A percentile compares a stretch with the other conserved stretches of the same genome.
phyloP scores from a whole-genome alignment of 2,113 vertebrate genomes.

The Ornithorhynchus anatinus region DNA sequence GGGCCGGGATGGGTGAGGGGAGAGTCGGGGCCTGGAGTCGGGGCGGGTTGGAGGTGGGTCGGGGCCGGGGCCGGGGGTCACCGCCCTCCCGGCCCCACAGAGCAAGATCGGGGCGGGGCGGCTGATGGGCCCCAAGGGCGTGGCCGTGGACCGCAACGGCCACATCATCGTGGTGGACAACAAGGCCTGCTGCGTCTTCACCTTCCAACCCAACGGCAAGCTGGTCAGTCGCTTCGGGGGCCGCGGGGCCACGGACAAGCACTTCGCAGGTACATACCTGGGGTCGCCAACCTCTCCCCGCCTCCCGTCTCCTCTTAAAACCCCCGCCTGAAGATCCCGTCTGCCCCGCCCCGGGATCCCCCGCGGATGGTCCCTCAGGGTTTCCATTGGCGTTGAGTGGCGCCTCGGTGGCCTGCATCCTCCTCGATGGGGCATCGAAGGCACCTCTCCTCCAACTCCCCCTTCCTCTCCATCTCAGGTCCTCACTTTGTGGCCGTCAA shows the following conservation, averaged over 20 bases:
- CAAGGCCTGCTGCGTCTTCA: conserved; percentile 97
- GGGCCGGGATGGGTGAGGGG: not conserved
- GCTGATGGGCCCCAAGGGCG: conserved; percentile 95
- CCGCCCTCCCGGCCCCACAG: conserved; percentile 53
- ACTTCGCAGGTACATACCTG: conserved; percentile 84
- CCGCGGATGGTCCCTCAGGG: not conserved
- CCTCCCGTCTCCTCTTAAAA: not conserved
- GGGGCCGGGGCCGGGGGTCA: not conserved
- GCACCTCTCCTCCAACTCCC: not conserved
- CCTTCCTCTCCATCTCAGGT: conserved; percentile 67
- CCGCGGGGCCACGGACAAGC: conserved; percentile 87
- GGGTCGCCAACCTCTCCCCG: not conserved
- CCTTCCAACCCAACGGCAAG: conserved; percentile 95
- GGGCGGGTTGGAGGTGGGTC: not conserved
- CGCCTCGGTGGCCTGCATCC: no score
- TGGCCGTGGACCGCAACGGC: conserved; percentile 92
- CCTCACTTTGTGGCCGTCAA: conserved; percentile 98
- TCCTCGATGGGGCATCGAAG: not conserved
- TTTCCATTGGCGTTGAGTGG: no score
- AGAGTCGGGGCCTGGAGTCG: not conserved
- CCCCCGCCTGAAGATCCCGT: not conserved
- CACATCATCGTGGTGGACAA: conserved; percentile 97
- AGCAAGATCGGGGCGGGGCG: conserved; percentile 92
- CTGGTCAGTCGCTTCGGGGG: conserved; percentile 92
- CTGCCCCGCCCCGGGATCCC: not conserved